Evolutionary conservation across 2,888 invertebrate species (phyloP).

Genomic region (Fabriciana adippe): DNA sequence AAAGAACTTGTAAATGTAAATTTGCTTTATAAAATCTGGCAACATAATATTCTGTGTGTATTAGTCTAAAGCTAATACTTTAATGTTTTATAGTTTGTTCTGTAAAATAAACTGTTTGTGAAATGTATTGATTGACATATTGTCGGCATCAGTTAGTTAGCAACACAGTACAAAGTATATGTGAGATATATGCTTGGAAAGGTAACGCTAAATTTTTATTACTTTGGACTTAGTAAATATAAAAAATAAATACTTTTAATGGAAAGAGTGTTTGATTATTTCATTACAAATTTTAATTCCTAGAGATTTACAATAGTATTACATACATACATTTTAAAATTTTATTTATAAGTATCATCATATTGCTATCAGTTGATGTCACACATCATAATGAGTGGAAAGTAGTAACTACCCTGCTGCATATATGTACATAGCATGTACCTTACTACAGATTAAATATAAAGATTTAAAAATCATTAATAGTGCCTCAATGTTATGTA

Average conservation of each 20-base stretch:
- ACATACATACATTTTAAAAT: too few relatives aligned
- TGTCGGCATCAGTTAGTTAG: neutral
- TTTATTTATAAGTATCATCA: too few relatives aligned
- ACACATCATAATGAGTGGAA: too few relatives aligned
- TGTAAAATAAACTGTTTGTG: neutral
- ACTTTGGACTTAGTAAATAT: neutral
- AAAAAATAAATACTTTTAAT: conserved; percentile 12
- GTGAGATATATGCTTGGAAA: conserved; percentile 1
- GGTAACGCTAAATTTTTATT: conserved; percentile 1
- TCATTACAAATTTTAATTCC: too few relatives aligned
- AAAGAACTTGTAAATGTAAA: neutral
- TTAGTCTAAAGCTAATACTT: neutral
- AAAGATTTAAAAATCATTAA: too few relatives aligned
- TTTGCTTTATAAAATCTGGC: neutral
- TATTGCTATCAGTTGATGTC: too few relatives aligned
- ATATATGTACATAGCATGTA: too few relatives aligned
- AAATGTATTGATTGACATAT: neutral
- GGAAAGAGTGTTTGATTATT: neutral
- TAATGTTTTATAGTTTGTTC: neutral
- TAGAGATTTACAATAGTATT: too few relatives aligned
- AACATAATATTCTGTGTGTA: neutral
- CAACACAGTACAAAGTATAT: conserved; percentile 14
- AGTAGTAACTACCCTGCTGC: too few relatives aligned
- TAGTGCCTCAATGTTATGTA: too few relatives aligned
- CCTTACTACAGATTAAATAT: too few relatives aligned